Conservation (phyloP, 1,140 invertebrate genomes). For the Drosophila quadrilineata region DNA sequence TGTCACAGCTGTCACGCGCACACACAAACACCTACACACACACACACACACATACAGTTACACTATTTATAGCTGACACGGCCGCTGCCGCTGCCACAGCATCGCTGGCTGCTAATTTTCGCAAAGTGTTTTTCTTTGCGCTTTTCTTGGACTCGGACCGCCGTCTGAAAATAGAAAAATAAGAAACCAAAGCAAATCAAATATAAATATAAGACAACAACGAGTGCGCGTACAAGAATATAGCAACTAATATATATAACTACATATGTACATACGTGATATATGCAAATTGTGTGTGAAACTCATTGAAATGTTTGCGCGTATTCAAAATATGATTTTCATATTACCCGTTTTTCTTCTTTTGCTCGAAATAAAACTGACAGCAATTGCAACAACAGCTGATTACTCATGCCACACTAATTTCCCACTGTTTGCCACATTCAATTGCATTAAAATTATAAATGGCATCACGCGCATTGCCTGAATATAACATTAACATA, state of each 20-base stretch:
- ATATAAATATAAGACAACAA: constrained; percentile 68
- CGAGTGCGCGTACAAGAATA: constrained; percentile 75
- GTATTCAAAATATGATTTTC: too few relatives aligned
- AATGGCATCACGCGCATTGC: constrained; percentile 38
- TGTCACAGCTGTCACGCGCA: constrained; percentile 73
- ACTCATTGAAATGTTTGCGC: too few relatives aligned
- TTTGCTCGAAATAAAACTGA: constrained; percentile 46
- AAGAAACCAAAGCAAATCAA: constrained; percentile 53
- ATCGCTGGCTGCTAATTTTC: constrained; percentile 67
- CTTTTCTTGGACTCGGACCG: constrained; percentile 66
- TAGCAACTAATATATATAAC: neutral
- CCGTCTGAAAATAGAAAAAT: constrained; percentile 74
- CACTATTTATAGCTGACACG: constrained; percentile 65
- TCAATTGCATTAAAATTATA: constrained; percentile 68
- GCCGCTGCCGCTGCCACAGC: constrained; percentile 30
- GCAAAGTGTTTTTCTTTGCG: constrained; percentile 76
- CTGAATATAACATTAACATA: neutral
- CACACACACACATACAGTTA: too few relatives aligned
- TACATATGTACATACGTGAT: constrained; percentile 3
- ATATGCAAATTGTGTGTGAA: constrained; percentile 1
- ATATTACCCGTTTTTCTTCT: too few relatives aligned
- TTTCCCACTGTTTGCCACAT: constrained; percentile 56
- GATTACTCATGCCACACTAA: constrained; percentile 75
- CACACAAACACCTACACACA: too few relatives aligned
- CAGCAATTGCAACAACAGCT: constrained; percentile 32